Base-by-base conservation (phyloP, 2,113 vertebrate genomes). In the Ptilonorhynchus violaceus region DNA sequence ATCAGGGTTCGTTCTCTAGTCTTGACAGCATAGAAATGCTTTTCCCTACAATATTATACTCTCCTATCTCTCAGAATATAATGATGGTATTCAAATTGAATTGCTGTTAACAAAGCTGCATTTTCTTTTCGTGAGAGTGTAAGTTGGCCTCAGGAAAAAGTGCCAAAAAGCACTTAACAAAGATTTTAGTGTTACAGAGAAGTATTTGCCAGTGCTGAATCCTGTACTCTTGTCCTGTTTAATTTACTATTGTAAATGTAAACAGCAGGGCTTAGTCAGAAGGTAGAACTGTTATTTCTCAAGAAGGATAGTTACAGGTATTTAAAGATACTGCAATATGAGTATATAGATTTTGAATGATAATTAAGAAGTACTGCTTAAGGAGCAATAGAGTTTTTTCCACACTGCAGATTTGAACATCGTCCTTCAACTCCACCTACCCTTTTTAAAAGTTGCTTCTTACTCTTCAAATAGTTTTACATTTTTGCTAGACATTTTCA, bases 61-160 rank as follows among this genome's bases (percentile, higher is more conserved):
- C 15, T 64, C 13, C 76, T 28, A 52, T 9, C 9, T 86, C 49
- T 83, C 23, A 74, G 33, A 81, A 62, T 67, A 33, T 7, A 69
- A 47, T n/a, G 5, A 16, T 14, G 19, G 1, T 11, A 15, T 64
- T 84, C 30, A 80, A 76, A 49, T 21, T 27, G 30, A 8, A 6
- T 46, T 66, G 1, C 13, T 73, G 33, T 17, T 18, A 80, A 56
- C 4, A 66, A 55, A 53, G 28, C 1, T 20, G 0, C 1, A 5
- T 9, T 25, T 56, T 58, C 50, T 63, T 46, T 35, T 41, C 3
- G 3, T 55, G 28, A 52, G 11, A 25, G 15, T 16, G 4, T 35
- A 55, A 70, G 6, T 4, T 46, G 2, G 2, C 16, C 12, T 46
- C 39, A 39, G 6, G 46, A 84, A 80, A 76, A 63, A 30, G 5